These are phyloP conservation scores for Eospalax fontanierii DNA, from an alignment of 2,797 vertebrate genomes.

Conservation along the genomic window DNA sequence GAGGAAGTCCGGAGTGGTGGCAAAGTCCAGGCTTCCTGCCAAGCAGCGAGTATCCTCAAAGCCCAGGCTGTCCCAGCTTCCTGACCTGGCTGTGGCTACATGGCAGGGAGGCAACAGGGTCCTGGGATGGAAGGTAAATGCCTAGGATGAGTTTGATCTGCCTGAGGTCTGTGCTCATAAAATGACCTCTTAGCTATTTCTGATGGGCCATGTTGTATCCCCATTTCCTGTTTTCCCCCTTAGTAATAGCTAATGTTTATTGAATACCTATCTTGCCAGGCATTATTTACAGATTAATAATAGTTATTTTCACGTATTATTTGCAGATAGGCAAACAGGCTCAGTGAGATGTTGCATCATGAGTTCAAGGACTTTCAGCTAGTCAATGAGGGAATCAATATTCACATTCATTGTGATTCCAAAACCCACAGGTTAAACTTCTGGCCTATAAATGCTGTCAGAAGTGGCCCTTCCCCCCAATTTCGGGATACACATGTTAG, in stretches of 20 bases:
- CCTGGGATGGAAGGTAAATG: neutral
- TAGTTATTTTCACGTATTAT: neutral
- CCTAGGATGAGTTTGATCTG: neutral
- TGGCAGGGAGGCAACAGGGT: neutral
- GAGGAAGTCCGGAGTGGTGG: neutral
- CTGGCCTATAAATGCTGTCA: neutral
- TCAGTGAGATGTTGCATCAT: neutral
- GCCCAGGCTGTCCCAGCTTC: neutral
- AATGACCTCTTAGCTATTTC: neutral
- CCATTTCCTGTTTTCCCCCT: neutral
- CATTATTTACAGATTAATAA: neutral
- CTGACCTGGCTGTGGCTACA: neutral
- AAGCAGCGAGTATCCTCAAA: neutral
- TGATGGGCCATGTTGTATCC: neutral
- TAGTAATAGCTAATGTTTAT: constrained; percentile 11
- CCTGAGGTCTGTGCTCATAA: neutral
- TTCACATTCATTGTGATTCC: constrained; percentile 7
- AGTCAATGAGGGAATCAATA: neutral
- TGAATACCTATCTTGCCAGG: neutral
- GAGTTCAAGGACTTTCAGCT: neutral
- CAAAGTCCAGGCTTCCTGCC: neutral
- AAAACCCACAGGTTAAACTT: neutral
- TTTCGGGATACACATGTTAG: neutral
- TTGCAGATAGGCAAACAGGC: neutral
- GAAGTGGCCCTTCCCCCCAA: constrained; percentile 20